A percentile compares a stretch with the other conserved stretches of the same genome.
Evolutionary conservation across 2,113 vertebrate genomes (phyloP).

Genomic region (Indri indri): DNA sequence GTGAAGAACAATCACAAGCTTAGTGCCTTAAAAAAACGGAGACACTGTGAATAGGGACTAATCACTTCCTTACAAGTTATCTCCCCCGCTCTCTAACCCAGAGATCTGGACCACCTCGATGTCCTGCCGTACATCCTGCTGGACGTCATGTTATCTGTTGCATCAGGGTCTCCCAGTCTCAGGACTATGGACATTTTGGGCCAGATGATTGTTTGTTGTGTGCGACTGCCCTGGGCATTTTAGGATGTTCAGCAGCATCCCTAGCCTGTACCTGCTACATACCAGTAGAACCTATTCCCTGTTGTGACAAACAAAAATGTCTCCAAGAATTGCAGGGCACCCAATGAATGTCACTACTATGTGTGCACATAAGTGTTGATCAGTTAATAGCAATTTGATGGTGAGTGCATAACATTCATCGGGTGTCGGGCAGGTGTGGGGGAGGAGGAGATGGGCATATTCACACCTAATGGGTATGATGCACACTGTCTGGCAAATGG

Average conservation of each 20-base stretch:
- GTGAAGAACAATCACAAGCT: background rate
- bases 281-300: background rate
- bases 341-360: too few species aligned
- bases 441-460: too few species aligned
- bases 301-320: background rate
- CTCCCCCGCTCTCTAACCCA: background rate
- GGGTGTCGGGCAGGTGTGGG: too few species aligned
- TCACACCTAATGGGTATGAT: too few species aligned
- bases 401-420: too few species aligned
- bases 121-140: accelerated
- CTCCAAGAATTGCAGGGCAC: background rate
- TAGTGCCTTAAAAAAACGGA: background rate
- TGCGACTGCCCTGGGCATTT: too few species aligned
- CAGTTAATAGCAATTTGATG: too few species aligned
- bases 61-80: background rate
- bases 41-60: background rate
- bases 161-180: background rate
- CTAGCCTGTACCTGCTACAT: background rate
- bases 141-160: accelerated
- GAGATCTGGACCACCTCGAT: background rate
- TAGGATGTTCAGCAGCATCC: background rate
- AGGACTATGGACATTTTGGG: background rate
- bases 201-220: background rate
- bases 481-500: too few species aligned
- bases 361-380: too few species aligned